These are phyloP conservation scores for Perca flavescens DNA, from an alignment of 2,113 vertebrate genomes.

Conservation along the genomic window DNA sequence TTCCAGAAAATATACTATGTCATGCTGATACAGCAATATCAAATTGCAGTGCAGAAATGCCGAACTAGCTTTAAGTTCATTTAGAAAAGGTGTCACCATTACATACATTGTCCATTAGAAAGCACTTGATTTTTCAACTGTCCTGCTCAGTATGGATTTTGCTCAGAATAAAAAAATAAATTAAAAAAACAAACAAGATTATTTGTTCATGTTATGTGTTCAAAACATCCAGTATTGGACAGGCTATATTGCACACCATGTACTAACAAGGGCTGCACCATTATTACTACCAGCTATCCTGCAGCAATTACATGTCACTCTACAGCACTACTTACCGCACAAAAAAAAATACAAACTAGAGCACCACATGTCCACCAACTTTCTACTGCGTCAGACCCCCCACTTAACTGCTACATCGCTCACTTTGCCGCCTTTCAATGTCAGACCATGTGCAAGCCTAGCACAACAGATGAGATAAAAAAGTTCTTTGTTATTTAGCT, in stretches of 20 bases:
- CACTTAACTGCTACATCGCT: constrained; percentile 43
- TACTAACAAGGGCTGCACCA: background rate
- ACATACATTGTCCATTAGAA: background rate
- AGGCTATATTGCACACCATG: background rate
- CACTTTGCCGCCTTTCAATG: constrained; percentile 36
- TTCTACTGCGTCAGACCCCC: constrained; percentile 14
- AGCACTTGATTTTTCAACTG: background rate
- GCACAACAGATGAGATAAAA: constrained; percentile 61
- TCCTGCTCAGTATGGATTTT: too few relatives aligned
- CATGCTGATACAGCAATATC: background rate
- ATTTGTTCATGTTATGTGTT: background rate
- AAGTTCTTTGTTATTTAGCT: constrained; percentile 44
- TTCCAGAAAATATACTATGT: background rate
- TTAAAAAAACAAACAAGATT: too few relatives aligned
- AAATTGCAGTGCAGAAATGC: background rate
- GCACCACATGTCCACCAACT: constrained; percentile 21
- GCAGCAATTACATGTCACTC: background rate
- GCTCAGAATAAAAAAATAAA: background rate
- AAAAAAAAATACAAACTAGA: constrained; percentile 3
- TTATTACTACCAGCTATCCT: background rate
- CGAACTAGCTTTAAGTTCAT: background rate
- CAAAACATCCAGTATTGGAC: background rate
- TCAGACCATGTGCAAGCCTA: constrained; percentile 37
- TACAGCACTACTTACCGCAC: background rate
- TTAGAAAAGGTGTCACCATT: background rate